phyloP scores from a whole-genome alignment of 2,113 vertebrate species.

The Procavia capensis region DNA sequence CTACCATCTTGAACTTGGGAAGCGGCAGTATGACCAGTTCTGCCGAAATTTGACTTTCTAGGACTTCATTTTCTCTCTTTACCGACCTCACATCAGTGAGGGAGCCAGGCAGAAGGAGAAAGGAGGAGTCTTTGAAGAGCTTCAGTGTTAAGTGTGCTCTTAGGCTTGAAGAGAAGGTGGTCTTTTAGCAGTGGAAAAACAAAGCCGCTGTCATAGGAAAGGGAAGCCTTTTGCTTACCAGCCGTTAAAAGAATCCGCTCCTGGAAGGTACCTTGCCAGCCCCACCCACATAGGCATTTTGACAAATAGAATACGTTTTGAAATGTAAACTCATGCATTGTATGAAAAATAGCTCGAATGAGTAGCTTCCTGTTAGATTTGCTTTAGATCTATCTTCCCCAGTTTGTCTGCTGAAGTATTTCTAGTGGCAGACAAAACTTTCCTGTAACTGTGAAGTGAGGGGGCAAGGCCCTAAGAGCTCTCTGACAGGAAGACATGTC shows the following conservation, averaged over 20 bases:
- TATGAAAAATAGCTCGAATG: not conserved
- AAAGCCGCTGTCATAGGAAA: not conserved
- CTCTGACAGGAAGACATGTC: conserved; percentile 13
- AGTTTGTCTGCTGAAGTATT: not conserved
- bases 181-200: not conserved
- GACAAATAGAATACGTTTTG: not conserved
- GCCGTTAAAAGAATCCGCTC: not conserved
- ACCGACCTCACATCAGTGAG: not conserved
- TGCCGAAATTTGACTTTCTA: not conserved
- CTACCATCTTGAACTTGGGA: not conserved
- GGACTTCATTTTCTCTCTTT: not conserved
- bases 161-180: not conserved
- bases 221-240: rapidly evolving
- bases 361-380: not conserved
- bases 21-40: rapidly evolving
- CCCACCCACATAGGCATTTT: not conserved
- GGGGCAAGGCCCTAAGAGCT: not conserved
- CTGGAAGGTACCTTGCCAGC: not conserved
- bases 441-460: not conserved
- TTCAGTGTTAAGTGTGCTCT: not conserved
- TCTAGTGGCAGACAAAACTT: not conserved
- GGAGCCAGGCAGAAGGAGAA: not conserved
- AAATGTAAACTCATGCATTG: not conserved
- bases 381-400: not conserved
- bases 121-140: not conserved